Base-by-base conservation (phyloP, 2,113 vertebrate species). In the Neopipo cinnamomea region DNA sequence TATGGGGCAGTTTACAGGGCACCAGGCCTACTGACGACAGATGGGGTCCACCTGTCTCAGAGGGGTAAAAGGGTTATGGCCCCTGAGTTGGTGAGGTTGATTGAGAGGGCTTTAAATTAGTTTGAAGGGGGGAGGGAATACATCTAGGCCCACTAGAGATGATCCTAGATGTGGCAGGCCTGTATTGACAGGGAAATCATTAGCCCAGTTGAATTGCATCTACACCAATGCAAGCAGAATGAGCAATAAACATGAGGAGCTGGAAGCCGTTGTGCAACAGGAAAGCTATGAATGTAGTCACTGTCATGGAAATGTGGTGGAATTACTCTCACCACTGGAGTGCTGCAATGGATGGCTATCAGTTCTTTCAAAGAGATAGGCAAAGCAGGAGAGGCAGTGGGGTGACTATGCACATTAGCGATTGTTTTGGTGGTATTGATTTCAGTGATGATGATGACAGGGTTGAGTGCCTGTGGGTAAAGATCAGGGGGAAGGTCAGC, bases 291-390 rank as follows among this genome's bases (percentile, higher is more conserved):
- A 16, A 63, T 21, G n/a, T 28, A 35, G 5, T 62, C 15, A 39
- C 1, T 1, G 1, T 20, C n/a, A 30, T 0, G 0, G 41, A 21
- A n/a, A 46, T 14, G 12, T 24, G 24, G 7, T 49, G 20, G 24
- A 55, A 63, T 41, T 42, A 30, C 66, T 71, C 6, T 47, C n/a
- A 41, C 0, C 1, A 12, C 35, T 72, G n/a, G 16, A 47, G 16
- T 21, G 16, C 41, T 56, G 13, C 30, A 71, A 9, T 13, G 10
- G 47, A n/a, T 24, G 24, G 20, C n/a, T 63, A 25, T 7, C 63
- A 47, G 13, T 4, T 63, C 24, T 63, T 47, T 47, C 24, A 24
- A 62, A 16, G 56, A 47, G 15, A 39, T 2, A 63, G 24, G 11
- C 30, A 31, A 9, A 63, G 20, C 30, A 41, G 66, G 4, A 88